Percentiles rank a stretch among this genome's conserved stretches.
Conservation (phyloP, 2,113 vertebrate species). For the Phocoena phocoena region DNA sequence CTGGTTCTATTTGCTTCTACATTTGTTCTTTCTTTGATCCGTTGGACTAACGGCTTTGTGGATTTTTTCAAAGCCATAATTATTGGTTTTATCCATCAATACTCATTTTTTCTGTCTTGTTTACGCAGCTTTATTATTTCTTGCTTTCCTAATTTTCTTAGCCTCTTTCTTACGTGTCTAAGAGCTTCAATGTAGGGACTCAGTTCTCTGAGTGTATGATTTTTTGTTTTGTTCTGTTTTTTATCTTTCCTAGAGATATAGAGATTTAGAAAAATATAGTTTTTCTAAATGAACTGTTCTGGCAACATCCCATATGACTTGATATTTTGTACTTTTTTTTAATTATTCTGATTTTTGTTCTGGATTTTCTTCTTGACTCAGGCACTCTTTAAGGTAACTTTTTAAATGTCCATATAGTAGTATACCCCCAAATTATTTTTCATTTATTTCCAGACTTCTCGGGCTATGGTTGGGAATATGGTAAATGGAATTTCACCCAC, state of each 20-base stretch:
- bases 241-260: slow-evolving; percentile 4
- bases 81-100: slow-evolving; percentile 61
- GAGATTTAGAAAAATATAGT: neutral
- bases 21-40: slow-evolving; percentile 59
- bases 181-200: neutral
- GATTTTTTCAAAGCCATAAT: slow-evolving; percentile 49
- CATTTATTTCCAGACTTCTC: neutral
- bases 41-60: slow-evolving; percentile 48
- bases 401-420: neutral
- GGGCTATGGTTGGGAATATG: neutral
- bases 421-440: neutral
- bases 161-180: neutral
- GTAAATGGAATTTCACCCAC: neutral
- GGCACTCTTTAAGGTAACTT: neutral
- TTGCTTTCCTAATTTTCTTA: neutral
- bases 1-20: slow-evolving; percentile 18
- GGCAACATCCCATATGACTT: neutral
- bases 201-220: neutral
- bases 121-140: slow-evolving; percentile 38
- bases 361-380: slow-evolving; percentile 8
- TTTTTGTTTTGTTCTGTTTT: neutral
- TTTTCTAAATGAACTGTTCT: slow-evolving; percentile 15
- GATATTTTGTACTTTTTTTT: neutral
- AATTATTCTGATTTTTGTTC: neutral
- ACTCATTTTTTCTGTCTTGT: slow-evolving; percentile 20